A percentile compares a stretch with the other conserved stretches of the same genome.
Conservation (phyloP, 1,140 invertebrate species). For the Zophobas morio region DNA sequence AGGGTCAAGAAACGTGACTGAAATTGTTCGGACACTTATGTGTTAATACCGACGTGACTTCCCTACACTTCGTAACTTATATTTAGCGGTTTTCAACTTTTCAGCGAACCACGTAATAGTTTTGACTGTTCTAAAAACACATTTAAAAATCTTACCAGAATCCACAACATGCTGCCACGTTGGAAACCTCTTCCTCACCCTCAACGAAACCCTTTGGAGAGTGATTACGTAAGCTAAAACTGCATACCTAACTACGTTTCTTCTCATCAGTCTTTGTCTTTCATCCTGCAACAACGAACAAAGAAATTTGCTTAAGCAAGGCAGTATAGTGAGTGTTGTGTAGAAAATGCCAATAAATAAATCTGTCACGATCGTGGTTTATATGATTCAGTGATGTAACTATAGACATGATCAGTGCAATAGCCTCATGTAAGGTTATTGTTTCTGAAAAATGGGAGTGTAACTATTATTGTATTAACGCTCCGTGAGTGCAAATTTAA, state of each 20-base stretch:
- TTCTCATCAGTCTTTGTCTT: slow-evolving; percentile 85
- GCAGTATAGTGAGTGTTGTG: not conserved
- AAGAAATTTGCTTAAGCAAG: not conserved
- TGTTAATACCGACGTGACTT: not conserved
- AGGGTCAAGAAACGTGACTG: slow-evolving; percentile 18
- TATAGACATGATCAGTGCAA: slow-evolving; percentile 39
- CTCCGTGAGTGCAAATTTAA: not conserved
- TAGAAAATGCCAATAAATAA: slow-evolving; percentile 12
- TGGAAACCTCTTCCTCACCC: slow-evolving; percentile 91
- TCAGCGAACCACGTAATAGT: too few relatives aligned
- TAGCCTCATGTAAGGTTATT: slow-evolving; percentile 45
- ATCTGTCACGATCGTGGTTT: slow-evolving; percentile 12
- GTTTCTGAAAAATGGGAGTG: slow-evolving; percentile 35
- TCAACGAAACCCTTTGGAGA: slow-evolving; percentile 86
- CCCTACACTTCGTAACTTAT: too few relatives aligned
- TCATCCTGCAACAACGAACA: slow-evolving; percentile 78
- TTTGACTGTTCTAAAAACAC: too few relatives aligned
- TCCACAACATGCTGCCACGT: slow-evolving; percentile 92
- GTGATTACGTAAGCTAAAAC: slow-evolving; percentile 91
- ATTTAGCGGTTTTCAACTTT: too few relatives aligned
- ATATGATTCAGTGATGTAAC: slow-evolving; percentile 26
- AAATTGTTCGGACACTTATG: slow-evolving; percentile 17
- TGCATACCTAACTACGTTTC: slow-evolving; percentile 92
- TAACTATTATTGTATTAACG: not conserved
- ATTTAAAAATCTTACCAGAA: slow-evolving; percentile 77